Conservation (phyloP, 2,888 invertebrate species). For the Drosophila falleni region DNA sequence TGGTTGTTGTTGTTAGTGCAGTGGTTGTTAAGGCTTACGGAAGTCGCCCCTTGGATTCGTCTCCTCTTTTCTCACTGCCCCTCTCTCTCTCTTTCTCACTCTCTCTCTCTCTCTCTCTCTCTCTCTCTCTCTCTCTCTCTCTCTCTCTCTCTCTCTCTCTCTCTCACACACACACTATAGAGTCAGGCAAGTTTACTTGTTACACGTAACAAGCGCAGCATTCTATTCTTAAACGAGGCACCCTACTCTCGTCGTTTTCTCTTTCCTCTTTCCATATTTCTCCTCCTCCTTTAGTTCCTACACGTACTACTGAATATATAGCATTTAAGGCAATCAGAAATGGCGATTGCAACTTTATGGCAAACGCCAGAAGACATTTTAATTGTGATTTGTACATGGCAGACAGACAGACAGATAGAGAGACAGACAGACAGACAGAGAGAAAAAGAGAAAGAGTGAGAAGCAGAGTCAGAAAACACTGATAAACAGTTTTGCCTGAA, state of each 20-base stretch:
- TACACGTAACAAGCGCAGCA: slow-evolving; percentile 62
- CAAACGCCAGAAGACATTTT: slow-evolving; percentile 53
- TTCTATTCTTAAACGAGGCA: slow-evolving; percentile 31
- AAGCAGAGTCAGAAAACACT: no score
- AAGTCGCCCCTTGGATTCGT: slow-evolving; percentile 45
- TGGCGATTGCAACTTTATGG: slow-evolving; percentile 49
- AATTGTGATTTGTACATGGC: slow-evolving; percentile 55
- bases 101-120: neutral
- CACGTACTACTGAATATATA: slow-evolving; percentile 31
- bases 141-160: neutral
- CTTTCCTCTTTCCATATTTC: neutral
- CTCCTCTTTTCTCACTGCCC: neutral
- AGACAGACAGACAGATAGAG: neutral
- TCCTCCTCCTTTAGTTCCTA: no score
- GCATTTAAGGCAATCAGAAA: slow-evolving; percentile 49
- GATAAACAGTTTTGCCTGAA: neutral
- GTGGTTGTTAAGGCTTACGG: slow-evolving; percentile 40
- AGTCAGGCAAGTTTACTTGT: slow-evolving; percentile 61
- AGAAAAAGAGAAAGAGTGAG: neutral
- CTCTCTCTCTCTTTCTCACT: neutral
- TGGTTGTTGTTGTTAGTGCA: slow-evolving; percentile 24
- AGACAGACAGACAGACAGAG: neutral
- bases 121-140: neutral
- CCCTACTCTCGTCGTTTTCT: neutral
- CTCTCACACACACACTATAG: neutral